phyloP scores from a whole-genome alignment of 2,113 vertebrate species.

The Aspidoscelis tigris region DNA sequence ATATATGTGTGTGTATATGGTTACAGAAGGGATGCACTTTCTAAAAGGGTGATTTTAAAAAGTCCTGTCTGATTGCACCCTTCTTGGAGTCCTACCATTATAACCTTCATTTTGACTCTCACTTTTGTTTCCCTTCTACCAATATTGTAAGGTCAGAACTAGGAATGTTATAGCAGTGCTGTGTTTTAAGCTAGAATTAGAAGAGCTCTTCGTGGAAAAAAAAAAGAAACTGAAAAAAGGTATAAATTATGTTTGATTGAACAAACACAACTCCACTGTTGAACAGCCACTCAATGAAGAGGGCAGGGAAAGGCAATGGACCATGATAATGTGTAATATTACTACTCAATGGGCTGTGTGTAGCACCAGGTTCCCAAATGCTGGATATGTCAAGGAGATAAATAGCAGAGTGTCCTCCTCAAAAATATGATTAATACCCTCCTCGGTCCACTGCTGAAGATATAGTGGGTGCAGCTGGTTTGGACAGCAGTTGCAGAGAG shows the following conservation, averaged over 20 bases:
- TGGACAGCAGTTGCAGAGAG: conserved; percentile 93
- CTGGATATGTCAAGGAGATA: conserved; percentile 99
- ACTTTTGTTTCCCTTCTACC: conserved; percentile 34
- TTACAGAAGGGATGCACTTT: too few species aligned
- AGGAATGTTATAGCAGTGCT: conserved; percentile 45
- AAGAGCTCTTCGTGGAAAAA: conserved; percentile 70
- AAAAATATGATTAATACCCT: conserved; percentile 99
- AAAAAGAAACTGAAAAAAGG: conserved; percentile 61
- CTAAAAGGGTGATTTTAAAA: too few species aligned
- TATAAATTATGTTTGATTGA: conserved; percentile 96
- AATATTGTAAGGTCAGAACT: conserved; percentile 34
- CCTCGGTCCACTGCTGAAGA: conserved; percentile 98
- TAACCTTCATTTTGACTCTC: neutral
- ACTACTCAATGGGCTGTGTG: conserved; percentile 99
- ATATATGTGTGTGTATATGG: too few species aligned
- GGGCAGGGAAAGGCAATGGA: conserved; percentile 99
- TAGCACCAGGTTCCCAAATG: conserved; percentile 92
- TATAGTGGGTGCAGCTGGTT: conserved; percentile 99
- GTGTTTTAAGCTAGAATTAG: conserved; percentile 71
- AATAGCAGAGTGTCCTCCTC: conserved; percentile 99
- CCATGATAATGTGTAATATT: conserved; percentile 99
- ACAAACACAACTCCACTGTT: conserved; percentile 92
- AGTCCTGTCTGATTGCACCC: too few species aligned
- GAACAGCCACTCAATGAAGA: conserved; percentile 99
- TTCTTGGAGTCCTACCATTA: too few species aligned